Evolutionary conservation across 2,888 invertebrate genomes (phyloP), one percentile per base, ranked within the genome.

Genomic region (Listrodromus nycthemerus): DNA sequence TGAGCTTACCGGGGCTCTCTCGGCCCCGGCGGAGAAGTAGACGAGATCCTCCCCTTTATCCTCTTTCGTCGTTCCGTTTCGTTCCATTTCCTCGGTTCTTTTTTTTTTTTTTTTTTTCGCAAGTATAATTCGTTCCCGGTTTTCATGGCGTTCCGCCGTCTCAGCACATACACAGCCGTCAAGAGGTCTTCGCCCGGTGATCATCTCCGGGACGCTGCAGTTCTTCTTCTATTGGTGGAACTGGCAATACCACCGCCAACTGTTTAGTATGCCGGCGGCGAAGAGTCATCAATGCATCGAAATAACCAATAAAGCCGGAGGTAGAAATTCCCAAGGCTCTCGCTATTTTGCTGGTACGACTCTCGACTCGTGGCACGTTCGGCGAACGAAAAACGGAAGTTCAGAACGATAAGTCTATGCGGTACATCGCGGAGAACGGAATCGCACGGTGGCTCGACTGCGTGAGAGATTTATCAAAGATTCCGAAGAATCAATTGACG

Each of bases 241-340:
- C 27, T 19, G 71, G 70, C 27, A 37, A 65, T 41, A n/a, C 8
- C 41, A 73, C 27, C 52, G 67, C 21, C 83, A 75, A 80, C 86
- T 85, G 86, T 77, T 81, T 85, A 84, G 84, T 83, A 84, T 87
- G 84, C 85, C 83, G 84, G 87, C 86, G 85, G 85, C 87, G 81
- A 10, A 77, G 81, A 85, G 85, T 89, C 89, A 84, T 89, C 88
- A 83, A 88, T 85, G 88, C 83, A 86, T 86, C 87, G 89, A 87
- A 89, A 89, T 89, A 88, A 87, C 83, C 86, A 82, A 89, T 88
- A 89, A 89, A 89, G 86, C 86, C 76, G 24, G 65, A 70, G 70
- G 41, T 70, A 76, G 65, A 66, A 67, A 70, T 67, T 45, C 27
- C 5, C 55, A 65, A 8, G 21, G 8, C 45, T 61, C 30, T 52